phyloP scores from a whole-genome alignment of 2,888 invertebrate species.

The Electrophaes corylata region DNA sequence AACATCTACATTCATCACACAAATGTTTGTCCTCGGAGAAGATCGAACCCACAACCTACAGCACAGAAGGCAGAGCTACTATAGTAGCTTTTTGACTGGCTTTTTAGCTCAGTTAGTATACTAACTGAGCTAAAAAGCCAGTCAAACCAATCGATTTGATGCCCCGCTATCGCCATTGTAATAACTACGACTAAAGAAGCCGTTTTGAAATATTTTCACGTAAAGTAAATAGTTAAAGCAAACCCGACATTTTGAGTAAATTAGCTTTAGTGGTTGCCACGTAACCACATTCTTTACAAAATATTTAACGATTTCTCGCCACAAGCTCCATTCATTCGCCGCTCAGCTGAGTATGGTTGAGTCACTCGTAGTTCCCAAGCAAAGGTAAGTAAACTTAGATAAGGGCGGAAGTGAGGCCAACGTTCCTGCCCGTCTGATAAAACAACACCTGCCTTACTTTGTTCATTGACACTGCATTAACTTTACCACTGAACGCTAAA shows the following conservation, averaged over 20 bases:
- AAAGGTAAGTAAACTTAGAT: constrained; percentile 73
- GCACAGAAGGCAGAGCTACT: too few species aligned
- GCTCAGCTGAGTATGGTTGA: constrained; percentile 54
- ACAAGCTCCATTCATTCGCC: constrained; percentile 26
- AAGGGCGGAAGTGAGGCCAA: constrained; percentile 80
- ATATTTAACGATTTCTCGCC: constrained; percentile 18
- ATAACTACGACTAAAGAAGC: background rate
- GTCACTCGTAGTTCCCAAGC: constrained; percentile 66
- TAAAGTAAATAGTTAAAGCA: background rate
- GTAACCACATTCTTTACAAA: constrained; percentile 13
- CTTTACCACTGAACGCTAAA: constrained; percentile 35
- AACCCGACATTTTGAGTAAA: background rate
- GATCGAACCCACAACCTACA: too few species aligned
- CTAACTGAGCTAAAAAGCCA: too few species aligned
- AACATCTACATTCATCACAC: too few species aligned
- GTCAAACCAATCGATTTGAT: background rate
- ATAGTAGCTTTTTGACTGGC: too few species aligned
- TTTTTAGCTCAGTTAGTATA: too few species aligned
- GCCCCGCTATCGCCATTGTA: background rate
- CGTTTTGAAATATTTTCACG: too few species aligned
- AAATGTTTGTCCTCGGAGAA: too few species aligned
- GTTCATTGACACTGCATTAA: constrained; percentile 43
- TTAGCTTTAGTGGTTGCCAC: constrained; percentile 3
- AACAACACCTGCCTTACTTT: constrained; percentile 64
- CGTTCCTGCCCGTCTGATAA: constrained; percentile 68